phyloP scores from a whole-genome alignment of 1,140 invertebrate genomes.

The Metaphire vulgaris region DNA sequence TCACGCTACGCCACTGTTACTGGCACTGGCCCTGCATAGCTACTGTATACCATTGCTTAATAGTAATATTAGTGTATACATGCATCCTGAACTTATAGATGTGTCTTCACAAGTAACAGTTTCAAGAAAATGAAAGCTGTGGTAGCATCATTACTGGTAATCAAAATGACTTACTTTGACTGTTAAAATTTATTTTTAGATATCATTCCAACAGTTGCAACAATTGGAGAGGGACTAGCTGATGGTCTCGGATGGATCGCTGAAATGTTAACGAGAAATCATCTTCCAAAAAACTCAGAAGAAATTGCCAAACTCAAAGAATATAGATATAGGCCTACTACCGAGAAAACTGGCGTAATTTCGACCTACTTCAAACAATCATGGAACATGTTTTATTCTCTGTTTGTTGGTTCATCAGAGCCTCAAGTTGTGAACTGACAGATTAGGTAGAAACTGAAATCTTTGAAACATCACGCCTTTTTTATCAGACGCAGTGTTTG shows the following conservation, averaged over 20 bases:
- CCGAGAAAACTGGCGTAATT: neutral
- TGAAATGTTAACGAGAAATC: neutral
- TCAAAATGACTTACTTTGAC: neutral
- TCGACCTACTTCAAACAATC: neutral
- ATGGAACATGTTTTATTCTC: neutral
- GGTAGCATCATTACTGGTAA: neutral
- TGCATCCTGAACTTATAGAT: too few species aligned
- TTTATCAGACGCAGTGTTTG: too few species aligned
- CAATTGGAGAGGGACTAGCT: neutral
- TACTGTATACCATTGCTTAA: too few species aligned
- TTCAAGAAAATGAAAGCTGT: neutral
- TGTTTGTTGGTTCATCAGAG: constrained; percentile 7
- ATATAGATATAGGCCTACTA: neutral
- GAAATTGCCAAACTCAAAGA: neutral
- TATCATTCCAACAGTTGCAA: neutral
- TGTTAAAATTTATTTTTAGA: neutral
- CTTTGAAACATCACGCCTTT: too few species aligned
- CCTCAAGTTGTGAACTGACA: constrained; percentile 9
- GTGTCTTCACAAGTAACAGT: neutral
- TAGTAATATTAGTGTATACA: neutral
- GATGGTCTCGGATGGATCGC: neutral
- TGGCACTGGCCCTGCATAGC: too few species aligned
- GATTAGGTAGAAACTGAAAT: too few species aligned
- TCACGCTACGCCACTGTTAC: too few species aligned
- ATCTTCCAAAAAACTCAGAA: neutral